Base-by-base conservation (phyloP, 2,113 vertebrate genomes). In the Gopherus evgoodei region DNA sequence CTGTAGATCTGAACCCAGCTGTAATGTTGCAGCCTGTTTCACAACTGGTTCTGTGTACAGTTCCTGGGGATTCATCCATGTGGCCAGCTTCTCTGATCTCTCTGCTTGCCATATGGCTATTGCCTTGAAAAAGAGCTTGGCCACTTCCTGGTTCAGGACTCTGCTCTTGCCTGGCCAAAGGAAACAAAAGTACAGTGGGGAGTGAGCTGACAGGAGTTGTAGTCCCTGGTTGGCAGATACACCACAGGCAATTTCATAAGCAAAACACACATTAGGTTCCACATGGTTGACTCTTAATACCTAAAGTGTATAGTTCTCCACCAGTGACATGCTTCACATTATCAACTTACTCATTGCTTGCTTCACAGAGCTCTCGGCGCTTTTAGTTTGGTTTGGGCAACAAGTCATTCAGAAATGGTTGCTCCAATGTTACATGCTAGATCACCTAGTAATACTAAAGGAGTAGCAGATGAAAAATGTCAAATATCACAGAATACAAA, bases 361-460 rank as follows among this genome's bases (percentile, higher is more conserved):
- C 44, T 69, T 92, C 89, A 47, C 0, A 1, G 72, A 84, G 87
- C 29, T 49, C 44, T 83, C 22, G 25, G 38, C 17, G 13, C 3
- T 89, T 89, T 79, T 76, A 29, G 38, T 50, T n/a, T 29, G 16
- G 49, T 81, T 65, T 81, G 53, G 72, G 49, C 72, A 93, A 81
- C 25, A 11, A 83, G 54, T 65, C 90, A 93, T 42, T 65, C 80
- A 31, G 24, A 83, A 87, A 75, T 86, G 47, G 47, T 38, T 76
- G 54, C 80, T 38, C 27, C 72, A 75, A 86, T 49, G 59, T 89
- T 44, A 88, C 22, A 56, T 65, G 49, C 76, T 57, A 56, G 52
- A 12, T 42, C 38, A 75, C 2, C 16, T 22, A 76, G 65, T 25
- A 62, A 14, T 1, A 83, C 59, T 24, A 62, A 69, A 47, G 84